Evolutionary conservation across 2,797 vertebrate genomes (phyloP).

Genomic region (Staurois parvus): DNA sequence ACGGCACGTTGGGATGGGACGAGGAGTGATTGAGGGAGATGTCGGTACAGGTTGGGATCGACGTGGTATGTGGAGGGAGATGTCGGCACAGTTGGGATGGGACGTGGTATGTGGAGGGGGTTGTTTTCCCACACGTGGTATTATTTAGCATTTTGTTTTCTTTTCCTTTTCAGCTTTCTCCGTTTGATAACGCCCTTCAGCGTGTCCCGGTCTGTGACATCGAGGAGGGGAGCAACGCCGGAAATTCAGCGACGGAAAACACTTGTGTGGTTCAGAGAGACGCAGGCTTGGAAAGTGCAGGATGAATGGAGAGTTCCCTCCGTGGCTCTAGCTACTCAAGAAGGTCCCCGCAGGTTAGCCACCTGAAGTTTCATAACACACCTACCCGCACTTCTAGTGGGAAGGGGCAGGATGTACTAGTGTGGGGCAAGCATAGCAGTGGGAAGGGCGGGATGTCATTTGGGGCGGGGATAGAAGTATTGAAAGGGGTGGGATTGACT

Average conservation of each 20-base stretch:
- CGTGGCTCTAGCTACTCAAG: constrained; percentile 72
- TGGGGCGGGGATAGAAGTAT: no score
- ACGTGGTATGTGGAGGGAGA: not conserved
- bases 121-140: not conserved
- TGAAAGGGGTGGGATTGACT: no score
- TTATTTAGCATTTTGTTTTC: no score
- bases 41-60: not conserved
- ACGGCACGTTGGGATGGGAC: not conserved
- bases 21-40: not conserved
- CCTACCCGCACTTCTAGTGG: no score
- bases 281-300: constrained; percentile 75
- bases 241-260: constrained; percentile 73
- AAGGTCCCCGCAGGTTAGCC: no score
- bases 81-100: not conserved
- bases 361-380: no score
- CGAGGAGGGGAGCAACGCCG: constrained; percentile 63
- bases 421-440: no score
- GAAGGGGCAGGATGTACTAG: no score
- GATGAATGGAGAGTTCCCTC: constrained; percentile 76
- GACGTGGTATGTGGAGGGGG: not conserved
- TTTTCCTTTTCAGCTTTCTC: constrained; percentile 68
- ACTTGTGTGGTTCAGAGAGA: constrained; percentile 79
- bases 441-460: no score
- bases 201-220: not conserved
- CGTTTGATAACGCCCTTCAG: constrained; percentile 75